Base-by-base conservation (phyloP, 2,888 invertebrate genomes). In the Orthosia incerta region DNA sequence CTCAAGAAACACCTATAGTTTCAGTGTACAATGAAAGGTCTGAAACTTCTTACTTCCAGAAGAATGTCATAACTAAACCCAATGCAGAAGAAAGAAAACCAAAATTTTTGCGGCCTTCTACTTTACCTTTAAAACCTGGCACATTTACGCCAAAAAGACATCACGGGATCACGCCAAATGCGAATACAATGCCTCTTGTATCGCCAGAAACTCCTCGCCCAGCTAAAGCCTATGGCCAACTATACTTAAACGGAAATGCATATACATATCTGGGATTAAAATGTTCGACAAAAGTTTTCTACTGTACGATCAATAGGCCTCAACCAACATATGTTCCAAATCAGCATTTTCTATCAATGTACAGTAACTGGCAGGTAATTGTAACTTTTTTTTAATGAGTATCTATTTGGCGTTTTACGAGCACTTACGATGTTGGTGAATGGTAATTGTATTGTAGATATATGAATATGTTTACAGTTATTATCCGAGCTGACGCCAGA, bases 301-400 rank as follows among this genome's bases (percentile, higher is more conserved):
- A 99, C 93, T 99, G 99, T 90, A 99, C 99, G 1, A 97, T 99
- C 64, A 99, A 99, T 93, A 98, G 99, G 85, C 98, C 99, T 1
- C 99, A 99, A 91, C 99, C 99, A 2, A 99, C 99, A 92, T 99
- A 99, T 92, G 99, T 99, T 74, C 98, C 98, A 1, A 98, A 98
- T 87, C 98, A 98, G 92, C 98, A 98, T 89, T 98, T 98, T 87
- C 95, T 99, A 69, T 99, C 99, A 57, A 99, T 99, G 99, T 99
- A 99, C 93, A 99, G 99, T 69, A 99, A 99, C 92, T 99, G 99
- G 98, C 98, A 98, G 96, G 98, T 98, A 91, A 97, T 87, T 89
- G 86, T 87, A 76, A 73, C 55, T 89, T 71, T 71, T 71, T 65
- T 59, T 51, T 39, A 50, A 68, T 55, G 51, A 59, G 12, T 69